These are phyloP conservation scores for Tarsius wallacei DNA, from an alignment of 2,797 vertebrate genomes.

Conservation along the genomic window DNA sequence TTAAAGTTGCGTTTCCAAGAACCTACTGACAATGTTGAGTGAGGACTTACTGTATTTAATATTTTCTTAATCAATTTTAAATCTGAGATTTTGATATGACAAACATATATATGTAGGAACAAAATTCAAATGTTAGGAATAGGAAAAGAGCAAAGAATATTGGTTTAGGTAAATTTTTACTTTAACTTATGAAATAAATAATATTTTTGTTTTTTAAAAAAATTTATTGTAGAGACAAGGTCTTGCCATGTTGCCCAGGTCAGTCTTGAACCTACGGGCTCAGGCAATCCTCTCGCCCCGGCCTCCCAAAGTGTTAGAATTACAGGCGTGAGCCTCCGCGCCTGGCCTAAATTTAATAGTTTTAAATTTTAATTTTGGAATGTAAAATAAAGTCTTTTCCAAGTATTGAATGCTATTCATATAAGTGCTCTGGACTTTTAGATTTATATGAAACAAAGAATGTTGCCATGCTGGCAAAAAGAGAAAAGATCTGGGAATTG, in stretches of 20 bases:
- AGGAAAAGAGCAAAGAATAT: not conserved
- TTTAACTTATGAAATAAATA: not conserved
- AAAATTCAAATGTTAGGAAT: not conserved
- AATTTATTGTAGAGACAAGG: no score
- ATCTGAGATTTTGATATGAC: not conserved
- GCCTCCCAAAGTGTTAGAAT: no score
- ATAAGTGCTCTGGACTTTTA: constrained; percentile 38
- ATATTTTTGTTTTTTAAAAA: not conserved
- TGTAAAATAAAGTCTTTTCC: constrained; percentile 40
- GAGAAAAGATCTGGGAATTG: constrained; percentile 75
- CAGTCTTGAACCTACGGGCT: no score
- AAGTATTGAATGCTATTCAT: constrained; percentile 46
- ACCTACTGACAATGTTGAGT: not conserved
- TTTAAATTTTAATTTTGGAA: not conserved
- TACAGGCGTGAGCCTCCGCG: no score
- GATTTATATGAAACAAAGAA: constrained; percentile 83
- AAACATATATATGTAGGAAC: constrained; percentile 32
- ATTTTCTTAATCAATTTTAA: constrained; percentile 33
- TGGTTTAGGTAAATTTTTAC: not conserved
- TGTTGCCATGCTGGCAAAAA: constrained; percentile 80
- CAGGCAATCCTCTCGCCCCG: no score
- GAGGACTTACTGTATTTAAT: not conserved
- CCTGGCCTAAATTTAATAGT: not conserved
- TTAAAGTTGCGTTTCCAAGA: not conserved
- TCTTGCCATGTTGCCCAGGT: no score